A percentile compares a stretch with the other conserved stretches of the same genome.
These are phyloP conservation scores for Adelges cooleyi DNA, from an alignment of 1,140 invertebrate genomes.

Conservation along the genomic window DNA sequence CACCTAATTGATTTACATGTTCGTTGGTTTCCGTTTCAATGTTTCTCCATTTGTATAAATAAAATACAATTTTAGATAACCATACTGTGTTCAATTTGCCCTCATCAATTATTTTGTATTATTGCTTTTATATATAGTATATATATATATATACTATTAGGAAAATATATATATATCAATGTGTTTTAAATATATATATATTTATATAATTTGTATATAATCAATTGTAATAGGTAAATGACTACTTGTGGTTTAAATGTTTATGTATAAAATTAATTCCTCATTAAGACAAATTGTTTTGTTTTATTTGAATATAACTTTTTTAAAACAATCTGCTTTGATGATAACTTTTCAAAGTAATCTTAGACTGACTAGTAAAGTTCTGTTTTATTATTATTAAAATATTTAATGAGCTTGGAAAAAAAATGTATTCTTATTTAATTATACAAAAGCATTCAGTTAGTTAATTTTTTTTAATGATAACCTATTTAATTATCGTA, in stretches of 20 bases:
- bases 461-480: neutral
- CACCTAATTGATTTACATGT: neutral
- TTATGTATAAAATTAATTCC: constrained; percentile 5
- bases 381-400: constrained; percentile 8
- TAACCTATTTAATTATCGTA: neutral
- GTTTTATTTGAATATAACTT: neutral
- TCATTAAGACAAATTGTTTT: constrained; percentile 16
- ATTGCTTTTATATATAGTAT: neutral
- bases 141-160: neutral
- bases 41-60: neutral
- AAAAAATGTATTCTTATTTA: too few relatives aligned
- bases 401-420: neutral
- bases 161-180: too few relatives aligned
- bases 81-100: constrained; percentile 22
- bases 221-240: neutral
- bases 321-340: neutral
- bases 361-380: constrained; percentile 24
- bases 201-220: neutral
- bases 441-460: neutral
- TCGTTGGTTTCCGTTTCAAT: neutral
- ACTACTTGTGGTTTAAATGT: constrained; percentile 19
- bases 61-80: constrained; percentile 11
- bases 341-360: neutral
- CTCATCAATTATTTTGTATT: neutral
- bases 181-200: neutral